phyloP scores from a whole-genome alignment of 2,113 vertebrate genomes.

The Esox niger region DNA sequence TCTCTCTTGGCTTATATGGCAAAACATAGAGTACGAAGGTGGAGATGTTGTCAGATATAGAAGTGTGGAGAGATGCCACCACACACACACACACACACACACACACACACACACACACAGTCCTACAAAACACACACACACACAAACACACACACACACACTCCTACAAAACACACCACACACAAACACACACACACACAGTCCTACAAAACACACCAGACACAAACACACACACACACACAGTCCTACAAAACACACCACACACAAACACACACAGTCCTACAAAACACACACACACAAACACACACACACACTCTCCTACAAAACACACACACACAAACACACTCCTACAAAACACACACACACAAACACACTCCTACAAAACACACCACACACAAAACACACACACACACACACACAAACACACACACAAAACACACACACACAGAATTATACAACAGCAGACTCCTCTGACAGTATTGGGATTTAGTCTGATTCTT shows the following conservation, averaged over 20 bases:
- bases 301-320: constrained; percentile 15
- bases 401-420: constrained; percentile 22
- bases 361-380: constrained; percentile 13
- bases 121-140: too few relatives aligned
- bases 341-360: constrained; percentile 17
- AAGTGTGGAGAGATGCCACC: constrained; percentile 49
- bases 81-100: constrained; percentile 20
- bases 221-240: constrained; percentile 28
- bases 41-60: constrained; percentile 20
- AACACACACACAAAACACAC: constrained; percentile 17
- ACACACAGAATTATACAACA: too few relatives aligned
- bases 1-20: constrained; percentile 34
- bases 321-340: constrained; percentile 21
- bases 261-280: constrained; percentile 24
- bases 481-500: too few relatives aligned
- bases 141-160: too few relatives aligned
- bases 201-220: too few relatives aligned
- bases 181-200: too few relatives aligned
- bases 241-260: neutral
- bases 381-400: constrained; percentile 27
- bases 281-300: constrained; percentile 14
- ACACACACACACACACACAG: constrained; percentile 13
- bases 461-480: too few relatives aligned
- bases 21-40: neutral
- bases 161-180: too few relatives aligned